phyloP scores from a whole-genome alignment of 2,113 vertebrate species.

The Corvus cornix region DNA sequence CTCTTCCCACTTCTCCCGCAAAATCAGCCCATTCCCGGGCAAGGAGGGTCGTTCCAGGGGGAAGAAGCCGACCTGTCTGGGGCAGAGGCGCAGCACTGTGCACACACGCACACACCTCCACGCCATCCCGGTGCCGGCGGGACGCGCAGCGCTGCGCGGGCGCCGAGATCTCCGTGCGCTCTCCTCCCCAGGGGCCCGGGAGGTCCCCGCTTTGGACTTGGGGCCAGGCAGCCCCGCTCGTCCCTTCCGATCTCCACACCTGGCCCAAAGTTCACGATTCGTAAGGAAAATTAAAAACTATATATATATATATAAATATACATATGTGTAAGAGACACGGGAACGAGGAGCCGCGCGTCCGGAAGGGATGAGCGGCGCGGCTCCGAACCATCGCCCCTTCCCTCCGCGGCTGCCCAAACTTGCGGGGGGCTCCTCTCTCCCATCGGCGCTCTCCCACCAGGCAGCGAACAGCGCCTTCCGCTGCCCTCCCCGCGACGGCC shows the following conservation, averaged over 20 bases:
- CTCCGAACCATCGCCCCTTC: background rate
- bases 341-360: background rate
- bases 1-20: background rate
- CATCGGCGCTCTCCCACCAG: background rate
- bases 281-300: background rate
- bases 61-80: background rate
- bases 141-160: background rate
- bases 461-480: background rate
- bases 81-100: background rate
- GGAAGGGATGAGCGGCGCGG: background rate
- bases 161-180: background rate
- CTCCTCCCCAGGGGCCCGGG: fast-evolving
- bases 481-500: background rate
- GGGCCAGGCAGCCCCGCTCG: background rate
- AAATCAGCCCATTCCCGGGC: background rate
- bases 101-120: background rate
- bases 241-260: background rate
- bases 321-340: fast-evolving
- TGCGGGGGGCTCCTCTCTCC: background rate
- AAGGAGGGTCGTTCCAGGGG: background rate
- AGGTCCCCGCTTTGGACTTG: background rate
- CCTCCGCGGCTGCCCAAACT: background rate
- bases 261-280: background rate
- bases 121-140: background rate
- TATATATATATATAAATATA: fast-evolving